Base-by-base conservation (phyloP, 2,113 vertebrate genomes). In the Onychorhynchus coronatus region DNA sequence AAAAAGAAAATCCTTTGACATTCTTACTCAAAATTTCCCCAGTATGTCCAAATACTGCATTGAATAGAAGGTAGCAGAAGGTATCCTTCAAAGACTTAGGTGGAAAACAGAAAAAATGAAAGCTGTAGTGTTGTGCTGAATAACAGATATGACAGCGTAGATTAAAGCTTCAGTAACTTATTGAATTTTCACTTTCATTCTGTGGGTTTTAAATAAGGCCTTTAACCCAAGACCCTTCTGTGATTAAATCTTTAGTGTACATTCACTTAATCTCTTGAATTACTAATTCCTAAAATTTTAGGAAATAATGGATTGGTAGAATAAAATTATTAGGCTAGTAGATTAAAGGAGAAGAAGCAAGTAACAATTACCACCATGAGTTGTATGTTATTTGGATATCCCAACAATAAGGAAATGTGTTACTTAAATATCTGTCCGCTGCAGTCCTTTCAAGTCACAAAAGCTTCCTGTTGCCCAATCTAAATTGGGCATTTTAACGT, bases 171-270 rank as follows among this genome's bases (percentile, higher is more conserved):
- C 63, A 84, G 31, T 80, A 84, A 71, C 23, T 80, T 35, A 63
- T 33, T 77, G 63, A 89, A 91, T 85, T 93, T 85, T 91, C 78
- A 20, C 67, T 93, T 96, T 89, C 55, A 85, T 93, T 73, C 76
- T 82, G 16, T 70, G 53, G n/a, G 25, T 25, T 73, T 96, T 72
- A 79, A 91, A 76, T 39, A 82, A 83, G 47, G 12, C n/a, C 66
- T 93, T 95, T 92, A 91, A 85, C 61, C 37, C 23, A 55, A 73
- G 59, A 89, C 79, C 75, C 39, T 8, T 79, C 77, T 76, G 12
- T 91, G 70, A 91, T 79, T 82, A 87, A 52, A 81, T 88, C 31
- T 82, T 82, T 58, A 61, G 23, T 41, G 19, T 83, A 75, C 37
- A 47, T 68, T 61, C 56, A 81, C 24, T 63, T 28, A 65, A 81